These are phyloP conservation scores for Trichomycterus rosablanca DNA, from an alignment of 2,113 vertebrate genomes.

Conservation along the genomic window DNA sequence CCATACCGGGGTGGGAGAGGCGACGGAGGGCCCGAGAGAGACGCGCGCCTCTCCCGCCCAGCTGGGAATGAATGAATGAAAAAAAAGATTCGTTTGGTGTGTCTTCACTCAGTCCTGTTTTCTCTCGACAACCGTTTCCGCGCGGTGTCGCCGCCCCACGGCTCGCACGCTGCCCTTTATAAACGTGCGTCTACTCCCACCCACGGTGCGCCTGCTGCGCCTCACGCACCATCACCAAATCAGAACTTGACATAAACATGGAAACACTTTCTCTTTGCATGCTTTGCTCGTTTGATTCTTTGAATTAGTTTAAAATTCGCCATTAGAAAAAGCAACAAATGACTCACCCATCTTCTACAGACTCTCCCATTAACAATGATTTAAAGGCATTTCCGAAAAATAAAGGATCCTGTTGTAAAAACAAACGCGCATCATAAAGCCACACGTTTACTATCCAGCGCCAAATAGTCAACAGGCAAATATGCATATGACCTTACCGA, in stretches of 20 bases:
- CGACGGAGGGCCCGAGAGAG: conserved; percentile 55
- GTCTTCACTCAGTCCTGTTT: conserved; percentile 35
- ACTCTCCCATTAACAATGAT: too few species aligned
- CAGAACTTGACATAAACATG: conserved; percentile 48
- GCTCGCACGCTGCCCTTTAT: conserved; percentile 48
- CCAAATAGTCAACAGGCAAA: conserved; percentile 2
- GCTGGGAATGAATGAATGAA: conserved; percentile 20
- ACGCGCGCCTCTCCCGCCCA: conserved; percentile 63
- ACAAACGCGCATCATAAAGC: too few species aligned
- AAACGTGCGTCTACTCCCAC: conserved; percentile 62
- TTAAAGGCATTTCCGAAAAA: too few species aligned
- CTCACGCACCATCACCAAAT: conserved; percentile 61
- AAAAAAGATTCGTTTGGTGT: conserved; percentile 46
- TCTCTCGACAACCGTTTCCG: conserved; percentile 42
- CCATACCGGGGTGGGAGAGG: conserved; percentile 72
- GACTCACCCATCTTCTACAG: too few species aligned
- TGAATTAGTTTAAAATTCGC: too few species aligned
- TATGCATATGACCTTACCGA: neutral
- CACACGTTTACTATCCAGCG: neutral
- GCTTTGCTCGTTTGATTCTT: neutral
- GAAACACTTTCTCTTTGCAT: conserved; percentile 13
- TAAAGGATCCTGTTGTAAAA: too few species aligned
- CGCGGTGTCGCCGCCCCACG: conserved; percentile 50
- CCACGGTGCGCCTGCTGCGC: conserved; percentile 59
- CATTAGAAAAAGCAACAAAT: too few species aligned